Evolutionary conservation across 2,797 vertebrate species (phyloP), one percentile per base, ranked within the genome.

Genomic region (Epinephelus awoara): DNA sequence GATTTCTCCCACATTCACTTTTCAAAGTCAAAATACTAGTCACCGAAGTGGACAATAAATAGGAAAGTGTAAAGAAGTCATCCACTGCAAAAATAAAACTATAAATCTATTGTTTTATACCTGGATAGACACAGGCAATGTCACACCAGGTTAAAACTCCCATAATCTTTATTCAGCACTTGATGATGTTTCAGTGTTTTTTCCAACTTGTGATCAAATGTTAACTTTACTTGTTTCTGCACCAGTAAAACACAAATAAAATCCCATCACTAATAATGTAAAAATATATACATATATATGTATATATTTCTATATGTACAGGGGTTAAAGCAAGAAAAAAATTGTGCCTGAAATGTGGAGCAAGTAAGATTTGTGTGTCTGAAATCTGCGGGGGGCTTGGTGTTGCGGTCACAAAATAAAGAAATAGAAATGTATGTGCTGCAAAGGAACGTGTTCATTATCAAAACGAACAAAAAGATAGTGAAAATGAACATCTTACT

Each of bases 1-100:
- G 0, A 42, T 75, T 66, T 75, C 58, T 90, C 74, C 42, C 54
- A 0, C 56, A 61, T 51, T 75, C 51, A 75, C 67, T 82, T 80
- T 83, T 50, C 12, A 42, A 57, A 55, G 47, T 25, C n/a, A 46
- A 49, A 69, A 34, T 34, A 14, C 58, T 21, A 18, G 12, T 73
- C 23, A 57, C 18, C 3, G 4, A 23, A 70, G 25, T 40, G 40
- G n/a, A 73, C 67, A 47, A 12, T n/a, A 47, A 27, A 66, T 15
- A 42, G 44, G 25, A 62, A 25, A 25, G 59, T 69, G 49, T 58
- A 11, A 83, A 67, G 56, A 64, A 51, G 63, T 47, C 7, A n/a
- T 3, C 13, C 15, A 23, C 27, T 29, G 21, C 2, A 5, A 14
- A 47, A 50, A 61, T 44, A 68, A 55, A 72, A 19, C 7, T 6